Conservation (phyloP, 1,140 invertebrate genomes). For the Drosophila subpulchrella region DNA sequence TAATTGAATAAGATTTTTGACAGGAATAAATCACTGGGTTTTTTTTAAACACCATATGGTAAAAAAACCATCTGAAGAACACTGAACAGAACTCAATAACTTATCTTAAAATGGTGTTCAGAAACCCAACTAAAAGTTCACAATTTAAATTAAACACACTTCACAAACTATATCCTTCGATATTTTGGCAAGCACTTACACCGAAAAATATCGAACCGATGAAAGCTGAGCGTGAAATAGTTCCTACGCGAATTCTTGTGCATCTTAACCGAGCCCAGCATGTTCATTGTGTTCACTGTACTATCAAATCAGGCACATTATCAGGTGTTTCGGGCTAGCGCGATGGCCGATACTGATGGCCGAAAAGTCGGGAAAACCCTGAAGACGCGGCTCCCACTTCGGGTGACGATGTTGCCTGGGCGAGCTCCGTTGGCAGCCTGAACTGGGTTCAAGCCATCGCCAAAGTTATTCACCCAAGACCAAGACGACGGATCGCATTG, state of each 20-base stretch:
- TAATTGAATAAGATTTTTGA: no score
- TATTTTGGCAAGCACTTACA: conserved; percentile 56
- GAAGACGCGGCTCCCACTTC: conserved; percentile 3
- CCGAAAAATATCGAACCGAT: conserved; percentile 78
- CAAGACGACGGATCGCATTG: conserved; percentile 3
- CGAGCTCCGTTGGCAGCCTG: conserved; percentile 66
- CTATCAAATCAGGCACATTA: conserved; percentile 7
- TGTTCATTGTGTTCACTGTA: conserved; percentile 44
- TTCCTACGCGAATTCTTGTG: conserved; percentile 75
- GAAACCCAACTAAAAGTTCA: no score
- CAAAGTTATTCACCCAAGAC: conserved; percentile 82
- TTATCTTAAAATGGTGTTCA: no score
- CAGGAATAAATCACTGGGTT: no score
- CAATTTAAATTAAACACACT: neutral
- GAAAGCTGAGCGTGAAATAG: conserved; percentile 77
- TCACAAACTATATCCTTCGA: neutral
- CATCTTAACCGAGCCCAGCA: conserved; percentile 76
- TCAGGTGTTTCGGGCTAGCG: neutral
- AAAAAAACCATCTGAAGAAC: neutral
- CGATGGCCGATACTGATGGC: neutral
- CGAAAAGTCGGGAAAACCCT: neutral
- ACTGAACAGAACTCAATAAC: neutral
- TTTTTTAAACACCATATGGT: no score
- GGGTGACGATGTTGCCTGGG: conserved; percentile 55
- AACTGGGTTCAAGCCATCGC: conserved; percentile 70